Evolutionary conservation across 2,888 invertebrate species (phyloP).

Genomic region (Metacarcinus magister): DNA sequence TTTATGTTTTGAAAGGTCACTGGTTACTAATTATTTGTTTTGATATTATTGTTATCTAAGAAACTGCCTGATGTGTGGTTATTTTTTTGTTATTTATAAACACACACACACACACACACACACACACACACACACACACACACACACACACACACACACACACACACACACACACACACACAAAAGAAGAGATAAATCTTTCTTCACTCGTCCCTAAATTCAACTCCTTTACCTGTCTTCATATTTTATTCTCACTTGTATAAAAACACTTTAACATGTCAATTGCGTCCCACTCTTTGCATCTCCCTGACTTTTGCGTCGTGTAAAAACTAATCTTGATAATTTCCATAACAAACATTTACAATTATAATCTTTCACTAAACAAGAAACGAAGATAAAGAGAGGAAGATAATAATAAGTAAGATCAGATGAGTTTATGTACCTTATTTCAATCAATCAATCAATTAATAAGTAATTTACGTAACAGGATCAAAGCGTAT

Average conservation of each 20-base stretch:
- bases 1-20: background rate
- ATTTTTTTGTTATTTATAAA: constrained; percentile 3
- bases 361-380: background rate
- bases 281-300: background rate
- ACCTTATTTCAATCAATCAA: background rate
- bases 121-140: constrained; percentile 42
- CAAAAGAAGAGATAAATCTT: background rate
- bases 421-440: background rate
- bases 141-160: constrained; percentile 60
- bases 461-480: background rate
- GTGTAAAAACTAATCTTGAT: too few relatives aligned
- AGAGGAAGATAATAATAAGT: background rate
- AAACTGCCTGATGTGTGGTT: background rate
- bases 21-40: background rate
- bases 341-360: background rate
- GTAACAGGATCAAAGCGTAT: background rate
- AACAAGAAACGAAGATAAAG: background rate
- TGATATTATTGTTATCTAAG: background rate
- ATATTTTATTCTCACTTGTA: background rate
- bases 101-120: constrained; percentile 58
- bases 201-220: background rate
- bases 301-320: background rate
- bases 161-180: constrained; percentile 36
- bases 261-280: background rate
- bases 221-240: background rate